phyloP scores from a whole-genome alignment of 53 echinoderm and acorn worm species.

The Astropecten irregularis region DNA sequence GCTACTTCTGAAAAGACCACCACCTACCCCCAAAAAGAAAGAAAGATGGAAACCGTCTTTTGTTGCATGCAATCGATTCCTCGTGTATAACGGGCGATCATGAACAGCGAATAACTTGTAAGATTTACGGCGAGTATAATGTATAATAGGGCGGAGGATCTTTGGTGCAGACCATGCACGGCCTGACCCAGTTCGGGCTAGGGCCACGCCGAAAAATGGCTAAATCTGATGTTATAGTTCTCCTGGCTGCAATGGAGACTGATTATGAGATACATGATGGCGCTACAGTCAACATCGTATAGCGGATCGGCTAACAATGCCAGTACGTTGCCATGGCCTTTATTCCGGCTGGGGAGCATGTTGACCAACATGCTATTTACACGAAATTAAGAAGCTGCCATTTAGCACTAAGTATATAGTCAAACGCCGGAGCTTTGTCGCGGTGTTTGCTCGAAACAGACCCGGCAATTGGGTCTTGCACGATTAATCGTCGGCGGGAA shows the following conservation, averaged over 20 bases:
- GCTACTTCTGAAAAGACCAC: background rate
- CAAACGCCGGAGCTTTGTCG: slow-evolving; percentile 44
- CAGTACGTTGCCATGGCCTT: background rate
- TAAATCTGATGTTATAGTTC: slow-evolving; percentile 5
- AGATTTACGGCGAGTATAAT: background rate
- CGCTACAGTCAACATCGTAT: slow-evolving; percentile 4
- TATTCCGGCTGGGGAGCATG: background rate
- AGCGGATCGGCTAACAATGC: slow-evolving; percentile 1
- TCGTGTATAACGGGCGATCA: background rate
- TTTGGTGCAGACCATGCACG: too few species aligned
- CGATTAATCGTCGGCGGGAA: slow-evolving; percentile 23
- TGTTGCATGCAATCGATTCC: too few species aligned
- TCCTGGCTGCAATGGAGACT: background rate
- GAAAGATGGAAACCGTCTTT: too few species aligned
- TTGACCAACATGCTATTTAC: slow-evolving; percentile 56
- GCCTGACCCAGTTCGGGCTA: background rate
- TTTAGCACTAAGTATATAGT: slow-evolving; percentile 48
- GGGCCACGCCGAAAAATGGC: background rate
- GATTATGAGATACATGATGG: slow-evolving; percentile 29
- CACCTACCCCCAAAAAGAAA: too few species aligned
- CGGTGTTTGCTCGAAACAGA: slow-evolving; percentile 29
- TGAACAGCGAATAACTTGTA: slow-evolving; percentile 2
- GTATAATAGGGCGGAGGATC: background rate
- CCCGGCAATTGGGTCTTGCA: slow-evolving; percentile 39
- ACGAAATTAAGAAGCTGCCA: slow-evolving; percentile 49